These are phyloP conservation scores for Physocephala rufipes DNA, from an alignment of 2,888 invertebrate genomes.

Conservation along the genomic window DNA sequence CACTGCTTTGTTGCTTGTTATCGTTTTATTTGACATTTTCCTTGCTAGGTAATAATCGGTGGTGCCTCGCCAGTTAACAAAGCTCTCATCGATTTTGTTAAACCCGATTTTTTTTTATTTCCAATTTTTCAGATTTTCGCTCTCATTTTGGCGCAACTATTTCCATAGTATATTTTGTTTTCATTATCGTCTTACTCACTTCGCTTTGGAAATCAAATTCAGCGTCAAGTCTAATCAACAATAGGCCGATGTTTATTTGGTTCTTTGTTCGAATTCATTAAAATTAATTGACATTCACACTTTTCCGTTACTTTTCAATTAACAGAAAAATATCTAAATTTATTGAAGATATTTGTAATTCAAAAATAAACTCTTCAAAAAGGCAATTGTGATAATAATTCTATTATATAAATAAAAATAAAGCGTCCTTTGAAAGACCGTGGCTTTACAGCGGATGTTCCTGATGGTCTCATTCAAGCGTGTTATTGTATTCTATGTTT, in stretches of 20 bases:
- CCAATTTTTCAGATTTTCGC: no score
- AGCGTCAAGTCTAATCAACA: slow-evolving; percentile 9
- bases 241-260: slow-evolving; percentile 3
- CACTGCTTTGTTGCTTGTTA: neutral
- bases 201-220: slow-evolving; percentile 11
- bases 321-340: no score
- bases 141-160: neutral
- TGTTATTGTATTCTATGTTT: no score
- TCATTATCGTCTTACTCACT: neutral
- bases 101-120: slow-evolving; percentile 1
- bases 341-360: no score
- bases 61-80: neutral
- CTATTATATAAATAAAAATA: neutral
- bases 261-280: slow-evolving; percentile 23
- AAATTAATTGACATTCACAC: slow-evolving; percentile 22
- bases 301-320: no score
- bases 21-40: neutral
- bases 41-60: neutral
- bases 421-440: neutral
- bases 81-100: slow-evolving; percentile 9
- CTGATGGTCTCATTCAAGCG: no score
- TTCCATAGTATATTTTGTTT: neutral
- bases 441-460: neutral
- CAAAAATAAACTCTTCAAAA: no score
- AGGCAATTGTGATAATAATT: slow-evolving; percentile 20